phyloP scores from a whole-genome alignment of 2,113 vertebrate species.

The Alaudala cheleensis region DNA sequence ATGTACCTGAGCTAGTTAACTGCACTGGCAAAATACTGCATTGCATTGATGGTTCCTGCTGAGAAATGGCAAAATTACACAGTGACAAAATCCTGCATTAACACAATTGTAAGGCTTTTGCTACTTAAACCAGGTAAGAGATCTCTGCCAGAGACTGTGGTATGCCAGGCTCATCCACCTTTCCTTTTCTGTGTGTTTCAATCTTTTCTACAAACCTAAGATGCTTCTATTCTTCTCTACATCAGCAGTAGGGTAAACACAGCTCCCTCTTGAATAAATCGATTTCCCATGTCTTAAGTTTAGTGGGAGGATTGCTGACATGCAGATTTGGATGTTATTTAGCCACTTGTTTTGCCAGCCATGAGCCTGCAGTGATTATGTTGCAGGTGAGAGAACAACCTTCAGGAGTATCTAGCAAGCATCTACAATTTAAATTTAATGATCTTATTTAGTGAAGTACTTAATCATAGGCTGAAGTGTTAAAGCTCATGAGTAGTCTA shows the following conservation, averaged over 20 bases:
- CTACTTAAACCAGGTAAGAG: background rate
- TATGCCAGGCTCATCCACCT: background rate
- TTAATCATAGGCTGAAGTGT: conserved; percentile 57
- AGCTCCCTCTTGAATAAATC: background rate
- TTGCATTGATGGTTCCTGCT: background rate
- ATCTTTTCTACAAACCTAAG: background rate
- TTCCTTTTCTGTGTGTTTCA: background rate
- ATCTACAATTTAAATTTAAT: conserved; percentile 63
- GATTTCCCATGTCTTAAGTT: background rate
- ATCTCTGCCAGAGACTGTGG: background rate
- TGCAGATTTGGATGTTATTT: conserved; percentile 1
- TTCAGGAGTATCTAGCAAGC: conserved; percentile 41
- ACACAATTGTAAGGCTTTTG: background rate
- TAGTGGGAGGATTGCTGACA: conserved; percentile 53
- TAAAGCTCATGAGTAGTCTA: conserved; percentile 24
- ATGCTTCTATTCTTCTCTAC: background rate
- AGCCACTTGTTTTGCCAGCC: conserved; percentile 36
- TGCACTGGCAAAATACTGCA: background rate
- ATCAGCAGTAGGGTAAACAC: background rate
- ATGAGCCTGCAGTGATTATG: background rate
- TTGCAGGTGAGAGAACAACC: conserved; percentile 46
- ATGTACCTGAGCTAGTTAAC: background rate
- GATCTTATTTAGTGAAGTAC: conserved; percentile 51
- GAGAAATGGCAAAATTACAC: background rate
- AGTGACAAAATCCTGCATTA: background rate